A percentile compares a stretch with the other conserved stretches of the same genome.
Evolutionary conservation across 2,888 invertebrate genomes (phyloP).

Genomic region (Platycheirus rosarum): DNA sequence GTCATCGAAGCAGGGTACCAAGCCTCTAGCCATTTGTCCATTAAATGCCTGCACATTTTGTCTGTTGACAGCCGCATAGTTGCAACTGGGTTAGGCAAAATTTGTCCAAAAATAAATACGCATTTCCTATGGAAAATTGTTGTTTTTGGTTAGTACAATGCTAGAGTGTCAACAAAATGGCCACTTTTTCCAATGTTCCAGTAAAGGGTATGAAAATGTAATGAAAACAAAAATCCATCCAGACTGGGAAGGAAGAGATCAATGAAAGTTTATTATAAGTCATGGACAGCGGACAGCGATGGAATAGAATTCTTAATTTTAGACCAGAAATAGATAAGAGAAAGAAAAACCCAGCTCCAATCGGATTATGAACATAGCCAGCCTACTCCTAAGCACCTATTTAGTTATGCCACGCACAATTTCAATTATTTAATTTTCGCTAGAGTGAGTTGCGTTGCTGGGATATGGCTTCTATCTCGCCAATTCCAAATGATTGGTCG

Average conservation of each 20-base stretch:
- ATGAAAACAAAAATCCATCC: not conserved
- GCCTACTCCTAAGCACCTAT: slow-evolving; percentile 7
- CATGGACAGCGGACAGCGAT: not conserved
- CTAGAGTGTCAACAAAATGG: too few relatives aligned
- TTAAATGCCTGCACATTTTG: too few relatives aligned
- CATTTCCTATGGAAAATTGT: too few relatives aligned
- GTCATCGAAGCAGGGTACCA: too few relatives aligned
- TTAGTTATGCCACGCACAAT: slow-evolving; percentile 33
- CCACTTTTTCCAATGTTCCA: too few relatives aligned
- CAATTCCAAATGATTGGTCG: not conserved
- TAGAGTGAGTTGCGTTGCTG: slow-evolving; percentile 5
- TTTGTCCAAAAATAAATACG: slow-evolving; percentile 31
- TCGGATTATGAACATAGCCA: not conserved
- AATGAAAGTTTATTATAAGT: not conserved
- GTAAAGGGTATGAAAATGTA: too few relatives aligned
- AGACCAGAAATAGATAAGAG: slow-evolving; percentile 18
- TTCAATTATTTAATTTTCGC: slow-evolving; percentile 33
- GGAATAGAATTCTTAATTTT: slow-evolving; percentile 23
- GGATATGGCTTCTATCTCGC: not conserved
- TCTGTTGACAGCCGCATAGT: slow-evolving; percentile 32
- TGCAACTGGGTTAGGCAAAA: slow-evolving; percentile 27
- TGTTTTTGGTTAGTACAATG: not conserved
- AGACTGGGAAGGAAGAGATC: not conserved
- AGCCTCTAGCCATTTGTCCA: too few relatives aligned
- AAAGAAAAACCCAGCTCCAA: not conserved